Conservation (phyloP, 1,140 invertebrate species). For the Heterodera schachtii region DNA sequence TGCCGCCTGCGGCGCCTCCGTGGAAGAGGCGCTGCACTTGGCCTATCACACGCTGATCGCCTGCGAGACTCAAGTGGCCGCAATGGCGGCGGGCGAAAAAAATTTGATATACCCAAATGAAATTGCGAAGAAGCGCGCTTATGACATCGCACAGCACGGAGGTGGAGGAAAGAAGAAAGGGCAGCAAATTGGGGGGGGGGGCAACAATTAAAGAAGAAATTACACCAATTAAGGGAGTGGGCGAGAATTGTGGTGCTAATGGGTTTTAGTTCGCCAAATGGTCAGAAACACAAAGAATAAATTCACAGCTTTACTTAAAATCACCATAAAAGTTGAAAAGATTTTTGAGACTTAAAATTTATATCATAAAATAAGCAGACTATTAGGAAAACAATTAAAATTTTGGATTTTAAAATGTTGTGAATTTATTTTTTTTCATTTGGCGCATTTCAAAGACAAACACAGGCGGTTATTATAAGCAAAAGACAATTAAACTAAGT, state of each 20-base stretch:
- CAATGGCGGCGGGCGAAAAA: constrained; percentile 48
- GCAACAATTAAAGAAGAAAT: constrained; percentile 45
- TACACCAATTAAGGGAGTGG: no score
- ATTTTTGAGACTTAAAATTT: no score
- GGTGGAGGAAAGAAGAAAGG: constrained; percentile 48
- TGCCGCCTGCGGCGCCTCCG: constrained; percentile 88
- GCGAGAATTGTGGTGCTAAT: no score
- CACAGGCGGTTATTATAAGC: no score
- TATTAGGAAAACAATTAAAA: no score
- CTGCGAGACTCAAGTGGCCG: constrained; percentile 77
- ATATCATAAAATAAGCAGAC: no score
- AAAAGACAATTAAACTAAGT: background rate
- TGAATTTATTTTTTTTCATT: background rate
- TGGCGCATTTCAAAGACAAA: no score
- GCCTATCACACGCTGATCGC: constrained; percentile 81
- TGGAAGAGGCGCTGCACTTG: constrained; percentile 93
- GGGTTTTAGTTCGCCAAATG: no score
- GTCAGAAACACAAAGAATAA: no score
- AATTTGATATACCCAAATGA: constrained; percentile 50
- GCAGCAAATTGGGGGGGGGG: constrained; percentile 51
- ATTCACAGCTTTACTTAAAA: no score
- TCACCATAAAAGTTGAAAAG: no score
- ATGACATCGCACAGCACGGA: constrained; percentile 48
- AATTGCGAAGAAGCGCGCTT: constrained; percentile 44
- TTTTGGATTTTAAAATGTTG: constrained; percentile 43